Percentiles rank a stretch among this genome's conserved stretches.
These are phyloP conservation scores for Notarius lentiginosus DNA, from an alignment of 2,113 vertebrate genomes.

Conservation along the genomic window DNA sequence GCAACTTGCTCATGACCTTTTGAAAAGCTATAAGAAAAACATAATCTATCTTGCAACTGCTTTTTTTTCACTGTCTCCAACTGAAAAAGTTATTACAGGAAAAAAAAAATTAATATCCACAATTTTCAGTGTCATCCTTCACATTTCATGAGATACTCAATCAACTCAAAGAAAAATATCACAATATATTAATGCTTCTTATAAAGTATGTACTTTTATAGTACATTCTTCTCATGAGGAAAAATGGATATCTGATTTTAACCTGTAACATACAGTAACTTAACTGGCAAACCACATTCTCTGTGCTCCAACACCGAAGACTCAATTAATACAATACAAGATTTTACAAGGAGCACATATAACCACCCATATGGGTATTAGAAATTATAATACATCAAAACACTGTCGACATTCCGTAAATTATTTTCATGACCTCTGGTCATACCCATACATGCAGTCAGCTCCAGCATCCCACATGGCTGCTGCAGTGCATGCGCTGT, in stretches of 20 bases:
- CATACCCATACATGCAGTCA: background rate
- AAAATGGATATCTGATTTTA: background rate
- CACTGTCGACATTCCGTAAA: background rate
- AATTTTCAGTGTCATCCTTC: background rate
- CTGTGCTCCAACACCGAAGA: background rate
- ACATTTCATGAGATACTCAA: background rate
- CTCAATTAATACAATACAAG: background rate
- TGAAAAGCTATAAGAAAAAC: background rate
- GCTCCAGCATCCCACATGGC: background rate
- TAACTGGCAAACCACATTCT: background rate
- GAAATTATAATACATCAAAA: background rate
- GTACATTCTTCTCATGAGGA: too few species aligned
- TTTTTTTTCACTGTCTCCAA: background rate
- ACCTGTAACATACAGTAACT: background rate
- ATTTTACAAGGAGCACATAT: background rate
- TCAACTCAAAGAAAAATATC: background rate
- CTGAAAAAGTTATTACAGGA: background rate
- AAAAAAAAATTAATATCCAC: background rate
- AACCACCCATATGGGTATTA: background rate
- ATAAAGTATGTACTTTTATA: background rate
- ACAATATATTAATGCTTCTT: background rate
- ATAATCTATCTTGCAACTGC: background rate
- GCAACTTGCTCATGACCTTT: background rate
- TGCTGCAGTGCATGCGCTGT: background rate
- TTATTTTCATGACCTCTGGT: background rate